phyloP scores from a whole-genome alignment of 2,888 invertebrate genomes.

The Synanthedon myopaeformis region DNA sequence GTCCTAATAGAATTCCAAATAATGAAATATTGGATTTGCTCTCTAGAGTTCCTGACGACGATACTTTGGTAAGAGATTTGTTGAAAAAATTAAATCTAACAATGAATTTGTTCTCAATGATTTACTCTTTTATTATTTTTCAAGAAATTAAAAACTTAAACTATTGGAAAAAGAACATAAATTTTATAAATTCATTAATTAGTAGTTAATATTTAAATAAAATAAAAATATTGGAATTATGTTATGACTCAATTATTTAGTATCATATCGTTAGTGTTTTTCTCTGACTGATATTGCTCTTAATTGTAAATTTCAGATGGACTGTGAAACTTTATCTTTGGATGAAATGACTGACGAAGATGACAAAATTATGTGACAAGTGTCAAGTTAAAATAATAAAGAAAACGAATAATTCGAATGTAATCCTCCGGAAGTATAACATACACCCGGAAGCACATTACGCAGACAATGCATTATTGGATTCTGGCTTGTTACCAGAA shows the following conservation, averaged over 20 bases:
- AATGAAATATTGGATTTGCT: constrained; percentile 95
- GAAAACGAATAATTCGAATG: too few species aligned
- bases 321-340: constrained; percentile 36
- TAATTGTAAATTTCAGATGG: constrained; percentile 6
- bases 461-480: too few species aligned
- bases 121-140: not conserved
- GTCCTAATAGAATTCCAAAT: constrained; percentile 93
- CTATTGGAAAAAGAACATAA: too few species aligned
- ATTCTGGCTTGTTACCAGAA: too few species aligned
- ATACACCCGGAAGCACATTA: too few species aligned
- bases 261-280: too few species aligned
- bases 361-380: constrained; percentile 6
- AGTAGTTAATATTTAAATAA: too few species aligned
- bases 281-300: not conserved
- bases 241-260: too few species aligned
- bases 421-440: too few species aligned
- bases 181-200: too few species aligned
- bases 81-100: constrained; percentile 7
- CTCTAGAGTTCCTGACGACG: constrained; percentile 93
- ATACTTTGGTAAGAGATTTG: constrained; percentile 79
- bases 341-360: constrained; percentile 37
- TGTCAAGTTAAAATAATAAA: not conserved
- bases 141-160: too few species aligned
- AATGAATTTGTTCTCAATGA: constrained; percentile 3
- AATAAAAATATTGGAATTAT: too few species aligned